These are phyloP conservation scores for Lampropteryx suffumata DNA, from an alignment of 2,888 invertebrate species.

Conservation along the genomic window DNA sequence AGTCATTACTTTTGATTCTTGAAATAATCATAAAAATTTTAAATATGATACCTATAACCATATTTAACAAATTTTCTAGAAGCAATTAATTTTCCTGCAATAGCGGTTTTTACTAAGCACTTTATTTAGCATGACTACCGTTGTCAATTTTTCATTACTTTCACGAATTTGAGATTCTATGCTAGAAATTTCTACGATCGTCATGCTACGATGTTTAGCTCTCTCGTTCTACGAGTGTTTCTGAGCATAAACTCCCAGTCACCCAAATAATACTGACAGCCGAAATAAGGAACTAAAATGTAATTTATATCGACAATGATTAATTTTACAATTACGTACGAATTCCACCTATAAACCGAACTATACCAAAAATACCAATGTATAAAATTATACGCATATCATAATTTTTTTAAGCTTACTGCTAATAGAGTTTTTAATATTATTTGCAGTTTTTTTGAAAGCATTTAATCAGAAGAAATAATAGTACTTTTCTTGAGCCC, in stretches of 20 bases:
- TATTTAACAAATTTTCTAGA: neutral
- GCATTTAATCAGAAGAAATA: slow-evolving; percentile 12
- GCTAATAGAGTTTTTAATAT: no score
- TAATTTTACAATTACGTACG: no score
- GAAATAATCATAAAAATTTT: no score
- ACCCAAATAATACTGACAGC: slow-evolving; percentile 5
- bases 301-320: no score
- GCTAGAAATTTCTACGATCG: slow-evolving; percentile 22
- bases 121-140: slow-evolving; percentile 22
- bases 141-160: slow-evolving; percentile 19
- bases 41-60: no score
- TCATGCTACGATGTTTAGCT: slow-evolving; percentile 13
- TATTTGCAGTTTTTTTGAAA: neutral
- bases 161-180: neutral
- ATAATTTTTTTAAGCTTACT: no score
- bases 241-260: slow-evolving; percentile 11
- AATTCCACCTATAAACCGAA: no score
- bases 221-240: slow-evolving; percentile 13
- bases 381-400: no score
- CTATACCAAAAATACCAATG: no score
- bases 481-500: neutral
- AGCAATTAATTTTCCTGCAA: neutral
- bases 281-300: neutral
- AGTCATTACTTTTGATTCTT: no score
- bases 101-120: neutral